A percentile compares a stretch with the other conserved stretches of the same genome.
Evolutionary conservation across 2,888 invertebrate species (phyloP).

Genomic region (Tetranychus piercei): DNA sequence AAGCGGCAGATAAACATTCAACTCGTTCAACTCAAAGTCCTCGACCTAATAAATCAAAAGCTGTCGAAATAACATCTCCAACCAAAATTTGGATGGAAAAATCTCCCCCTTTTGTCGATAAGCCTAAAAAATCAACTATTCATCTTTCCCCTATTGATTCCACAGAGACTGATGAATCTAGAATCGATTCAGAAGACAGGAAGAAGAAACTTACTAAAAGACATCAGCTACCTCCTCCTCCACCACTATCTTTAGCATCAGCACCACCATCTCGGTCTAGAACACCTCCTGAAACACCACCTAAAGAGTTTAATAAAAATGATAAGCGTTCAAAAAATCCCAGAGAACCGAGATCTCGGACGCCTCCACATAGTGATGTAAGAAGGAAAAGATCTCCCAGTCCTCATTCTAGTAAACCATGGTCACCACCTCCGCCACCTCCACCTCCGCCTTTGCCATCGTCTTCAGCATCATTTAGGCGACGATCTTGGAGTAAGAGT

Average conservation of each 20-base stretch:
- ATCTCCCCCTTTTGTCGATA: background rate
- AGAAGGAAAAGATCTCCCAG: constrained; percentile 5
- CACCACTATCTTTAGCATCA: background rate
- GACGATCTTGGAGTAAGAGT: background rate
- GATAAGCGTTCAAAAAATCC: background rate
- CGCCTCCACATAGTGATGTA: background rate
- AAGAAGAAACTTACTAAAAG: background rate
- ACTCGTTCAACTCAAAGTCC: background rate
- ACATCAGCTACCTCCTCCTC: background rate
- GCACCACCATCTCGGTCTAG: background rate
- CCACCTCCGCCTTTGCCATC: background rate
- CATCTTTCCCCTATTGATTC: background rate
- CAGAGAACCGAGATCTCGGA: background rate
- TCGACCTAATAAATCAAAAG: background rate
- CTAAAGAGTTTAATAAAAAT: background rate
- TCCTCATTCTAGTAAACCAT: background rate
- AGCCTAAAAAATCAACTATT: background rate
- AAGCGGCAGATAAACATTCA: background rate
- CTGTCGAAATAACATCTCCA: background rate
- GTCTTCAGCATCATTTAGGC: background rate
- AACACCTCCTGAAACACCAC: background rate
- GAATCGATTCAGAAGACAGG: background rate
- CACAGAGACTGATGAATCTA: background rate
- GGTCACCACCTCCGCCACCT: background rate
- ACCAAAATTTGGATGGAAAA: background rate